Evolutionary conservation across 2,113 vertebrate species (phyloP), one percentile per base, ranked within the genome.

Genomic region (Dipodomys merriami): DNA sequence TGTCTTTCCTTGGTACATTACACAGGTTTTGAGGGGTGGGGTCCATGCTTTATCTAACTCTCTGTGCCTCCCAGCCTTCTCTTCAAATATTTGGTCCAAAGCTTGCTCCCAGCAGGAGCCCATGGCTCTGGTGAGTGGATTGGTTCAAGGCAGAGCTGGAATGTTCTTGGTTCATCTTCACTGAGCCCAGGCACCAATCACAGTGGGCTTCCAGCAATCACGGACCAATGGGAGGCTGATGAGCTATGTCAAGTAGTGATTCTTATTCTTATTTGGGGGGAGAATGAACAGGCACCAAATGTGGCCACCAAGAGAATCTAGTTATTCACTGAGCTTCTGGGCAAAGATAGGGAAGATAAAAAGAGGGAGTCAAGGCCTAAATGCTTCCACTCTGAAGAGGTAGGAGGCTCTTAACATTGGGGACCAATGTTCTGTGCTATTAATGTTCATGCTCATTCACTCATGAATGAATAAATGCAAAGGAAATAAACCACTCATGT

Each of bases 31-130:
- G 12, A 81, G 46, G 29, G 19, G 3, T 12, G 1, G 1, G 57
- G 49, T 30, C 18, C 64, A 22, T 0, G 0, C 11, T 4, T 25
- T 10, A 15, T 22, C 65, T 69, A 39, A 20, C 33, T 44, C 7
- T 35, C 27, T 39, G 60, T 4, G 6, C 13, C 35, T 69, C 27
- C n/a, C 25, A 69, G 18, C 3, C 5, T 23, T 29, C 35, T 18
- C 71, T 53, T 1, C 30, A 64, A 13, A 44, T 11, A 29, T 29
- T 0, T 69, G 29, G 27, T 9, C 5, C 20, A 0, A 10, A 30
- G 8, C 64, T 74, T 23, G 13, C 6, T 15, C 20, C 60, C 35
- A 44, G 23, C 0, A 7, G 27, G 33, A 39, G 18, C 6, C n/a
- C 33, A 4, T 6, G 73, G 3, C 57, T 13, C 19, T 9, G 2